Conservation (phyloP, 2,888 invertebrate species). For the Troilus luridus region DNA sequence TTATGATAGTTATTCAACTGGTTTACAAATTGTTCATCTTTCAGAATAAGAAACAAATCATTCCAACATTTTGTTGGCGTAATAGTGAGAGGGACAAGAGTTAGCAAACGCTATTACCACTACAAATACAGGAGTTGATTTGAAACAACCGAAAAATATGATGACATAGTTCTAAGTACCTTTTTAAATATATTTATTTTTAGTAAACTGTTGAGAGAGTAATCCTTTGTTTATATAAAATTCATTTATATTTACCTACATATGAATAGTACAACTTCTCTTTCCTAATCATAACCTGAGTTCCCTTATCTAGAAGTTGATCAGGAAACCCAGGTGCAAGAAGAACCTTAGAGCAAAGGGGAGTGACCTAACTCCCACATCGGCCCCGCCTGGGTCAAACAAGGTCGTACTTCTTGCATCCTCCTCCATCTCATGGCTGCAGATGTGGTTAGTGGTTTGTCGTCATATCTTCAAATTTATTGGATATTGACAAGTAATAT, state of each 20-base stretch:
- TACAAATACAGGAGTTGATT: not conserved
- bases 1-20: no score
- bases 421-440: not conserved
- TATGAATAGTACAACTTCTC: not conserved
- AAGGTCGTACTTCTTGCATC: slow-evolving; percentile 7
- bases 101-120: not conserved
- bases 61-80: not conserved
- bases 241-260: no score
- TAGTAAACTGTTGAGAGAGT: no score
- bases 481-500: not conserved
- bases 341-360: not conserved
- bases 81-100: slow-evolving; percentile 14
- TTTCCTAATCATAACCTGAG: not conserved
- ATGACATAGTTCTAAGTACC: not conserved
- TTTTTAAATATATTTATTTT: not conserved
- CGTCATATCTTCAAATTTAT: not conserved
- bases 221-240: no score
- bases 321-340: not conserved
- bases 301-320: not conserved
- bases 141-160: not conserved
- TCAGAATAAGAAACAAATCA: not conserved
- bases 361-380: slow-evolving; percentile 43
- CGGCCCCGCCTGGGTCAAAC: slow-evolving; percentile 23
- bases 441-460: slow-evolving; percentile 4
- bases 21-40: no score